A percentile compares a stretch with the other conserved stretches of the same genome.
phyloP scores from a whole-genome alignment of 2,888 invertebrate genomes.

The Alviniconcha strummeri region DNA sequence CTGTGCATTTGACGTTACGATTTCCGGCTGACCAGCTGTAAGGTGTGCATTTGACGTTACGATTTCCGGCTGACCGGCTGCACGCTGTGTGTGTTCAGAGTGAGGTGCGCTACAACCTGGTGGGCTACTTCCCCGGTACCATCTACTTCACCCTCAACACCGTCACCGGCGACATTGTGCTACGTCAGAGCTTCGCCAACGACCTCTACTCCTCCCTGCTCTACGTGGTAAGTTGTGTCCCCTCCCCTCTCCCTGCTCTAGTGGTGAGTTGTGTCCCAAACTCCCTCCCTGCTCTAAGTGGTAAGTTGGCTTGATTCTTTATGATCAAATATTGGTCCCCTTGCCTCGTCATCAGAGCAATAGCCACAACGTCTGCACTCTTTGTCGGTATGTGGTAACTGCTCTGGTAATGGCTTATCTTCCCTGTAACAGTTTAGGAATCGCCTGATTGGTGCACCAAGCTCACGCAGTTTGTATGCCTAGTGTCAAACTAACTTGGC shows the following conservation, averaged over 20 bases:
- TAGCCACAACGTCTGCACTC: too few relatives aligned
- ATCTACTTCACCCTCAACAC: slow-evolving; percentile 53
- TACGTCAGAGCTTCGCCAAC: slow-evolving; percentile 44
- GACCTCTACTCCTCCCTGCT: slow-evolving; percentile 51
- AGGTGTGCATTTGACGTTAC: not conserved
- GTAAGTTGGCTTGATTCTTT: not conserved
- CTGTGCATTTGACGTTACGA: not conserved
- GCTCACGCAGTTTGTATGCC: too few relatives aligned
- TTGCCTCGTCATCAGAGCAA: too few relatives aligned
- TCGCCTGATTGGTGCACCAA: too few relatives aligned
- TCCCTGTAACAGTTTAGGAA: too few relatives aligned
- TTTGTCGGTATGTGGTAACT: too few relatives aligned
- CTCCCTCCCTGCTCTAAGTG: not conserved
- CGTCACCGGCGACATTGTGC: slow-evolving; percentile 47
- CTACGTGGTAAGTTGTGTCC: slow-evolving; percentile 50
- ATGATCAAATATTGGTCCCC: too few relatives aligned
- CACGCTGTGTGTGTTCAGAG: slow-evolving; percentile 44
- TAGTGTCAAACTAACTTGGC: too few relatives aligned
- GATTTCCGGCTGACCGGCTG: not conserved
- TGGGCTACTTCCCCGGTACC: slow-evolving; percentile 57
- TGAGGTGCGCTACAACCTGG: slow-evolving; percentile 47
- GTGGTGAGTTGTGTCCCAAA: not conserved
- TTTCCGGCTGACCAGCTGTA: not conserved
- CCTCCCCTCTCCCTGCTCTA: not conserved
- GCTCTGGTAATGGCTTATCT: too few relatives aligned